These are phyloP conservation scores for Myotis myotis DNA, from an alignment of 2,797 vertebrate species.

Conservation along the genomic window DNA sequence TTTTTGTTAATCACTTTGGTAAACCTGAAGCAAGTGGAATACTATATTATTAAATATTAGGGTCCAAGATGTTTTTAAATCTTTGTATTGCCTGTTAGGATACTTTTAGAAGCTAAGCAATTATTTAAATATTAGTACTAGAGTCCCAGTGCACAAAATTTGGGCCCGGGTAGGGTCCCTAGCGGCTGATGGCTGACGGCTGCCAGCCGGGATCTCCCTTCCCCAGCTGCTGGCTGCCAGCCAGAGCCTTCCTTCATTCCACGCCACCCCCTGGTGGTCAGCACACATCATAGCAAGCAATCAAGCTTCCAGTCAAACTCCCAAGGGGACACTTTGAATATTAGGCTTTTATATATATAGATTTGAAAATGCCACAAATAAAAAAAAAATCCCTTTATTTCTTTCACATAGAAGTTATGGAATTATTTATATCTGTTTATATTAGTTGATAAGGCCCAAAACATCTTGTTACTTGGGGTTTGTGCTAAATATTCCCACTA, in stretches of 20 bases:
- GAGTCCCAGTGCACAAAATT: too few species aligned
- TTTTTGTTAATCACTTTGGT: background rate
- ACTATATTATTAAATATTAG: background rate
- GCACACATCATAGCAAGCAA: too few species aligned
- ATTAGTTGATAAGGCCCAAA: background rate
- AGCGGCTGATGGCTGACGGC: too few species aligned
- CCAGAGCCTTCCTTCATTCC: too few species aligned
- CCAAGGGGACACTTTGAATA: too few species aligned
- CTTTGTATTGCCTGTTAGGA: background rate
- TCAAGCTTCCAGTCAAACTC: too few species aligned
- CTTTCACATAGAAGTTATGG: background rate
- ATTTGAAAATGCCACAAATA: background rate
- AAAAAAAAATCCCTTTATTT: background rate
- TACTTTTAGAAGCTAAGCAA: background rate
- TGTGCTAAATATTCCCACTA: background rate
- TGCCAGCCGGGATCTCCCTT: fast-evolving
- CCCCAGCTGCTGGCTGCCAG: too few species aligned
- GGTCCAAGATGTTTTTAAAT: background rate
- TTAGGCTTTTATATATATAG: too few species aligned
- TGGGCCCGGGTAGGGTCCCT: too few species aligned
- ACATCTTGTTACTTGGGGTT: background rate
- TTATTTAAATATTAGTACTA: background rate
- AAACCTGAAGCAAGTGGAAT: background rate
- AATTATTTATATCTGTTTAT: background rate
- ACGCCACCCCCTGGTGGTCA: too few species aligned